Conservation (phyloP, 2,113 vertebrate species). For the Seriola dumerili region DNA sequence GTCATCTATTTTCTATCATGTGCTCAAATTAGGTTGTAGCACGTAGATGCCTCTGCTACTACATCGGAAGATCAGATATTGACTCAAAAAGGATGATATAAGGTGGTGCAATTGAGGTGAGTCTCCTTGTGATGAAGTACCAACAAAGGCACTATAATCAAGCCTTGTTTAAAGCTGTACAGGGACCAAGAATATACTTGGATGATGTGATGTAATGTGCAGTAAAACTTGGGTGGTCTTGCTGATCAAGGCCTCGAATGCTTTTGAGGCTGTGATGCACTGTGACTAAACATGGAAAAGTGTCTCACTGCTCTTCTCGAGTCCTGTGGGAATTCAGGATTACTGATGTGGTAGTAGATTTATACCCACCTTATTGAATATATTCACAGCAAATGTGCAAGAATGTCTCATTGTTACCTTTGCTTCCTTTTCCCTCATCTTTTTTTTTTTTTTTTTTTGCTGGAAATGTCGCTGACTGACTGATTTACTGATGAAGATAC, state of each 20-base stretch:
- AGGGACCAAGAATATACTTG: constrained; percentile 14
- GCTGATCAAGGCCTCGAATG: constrained; percentile 46
- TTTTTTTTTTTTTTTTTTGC: not conserved
- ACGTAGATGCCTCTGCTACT: constrained; percentile 21
- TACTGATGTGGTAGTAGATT: not conserved
- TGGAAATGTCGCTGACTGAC: too few species aligned
- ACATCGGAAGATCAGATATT: constrained; percentile 46
- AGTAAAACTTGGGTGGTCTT: constrained; percentile 65
- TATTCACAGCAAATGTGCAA: not conserved
- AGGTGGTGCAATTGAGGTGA: constrained; percentile 66
- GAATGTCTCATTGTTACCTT: not conserved
- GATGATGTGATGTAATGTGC: constrained; percentile 67
- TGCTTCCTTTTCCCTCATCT: not conserved
- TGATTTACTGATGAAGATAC: too few species aligned
- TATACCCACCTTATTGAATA: not conserved
- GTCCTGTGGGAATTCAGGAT: constrained; percentile 22
- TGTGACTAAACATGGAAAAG: constrained; percentile 30
- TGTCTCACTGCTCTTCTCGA: not conserved
- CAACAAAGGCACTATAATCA: constrained; percentile 57
- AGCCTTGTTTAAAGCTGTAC: constrained; percentile 33
- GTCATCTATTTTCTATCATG: constrained; percentile 63
- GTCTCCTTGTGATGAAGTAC: constrained; percentile 50
- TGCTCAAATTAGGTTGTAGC: constrained; percentile 53
- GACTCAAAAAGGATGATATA: constrained; percentile 66
- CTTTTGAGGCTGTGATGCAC: constrained; percentile 41